Evolutionary conservation across 2,888 invertebrate species (phyloP), one percentile per base, ranked within the genome.

Genomic region (Lasiommata megera): DNA sequence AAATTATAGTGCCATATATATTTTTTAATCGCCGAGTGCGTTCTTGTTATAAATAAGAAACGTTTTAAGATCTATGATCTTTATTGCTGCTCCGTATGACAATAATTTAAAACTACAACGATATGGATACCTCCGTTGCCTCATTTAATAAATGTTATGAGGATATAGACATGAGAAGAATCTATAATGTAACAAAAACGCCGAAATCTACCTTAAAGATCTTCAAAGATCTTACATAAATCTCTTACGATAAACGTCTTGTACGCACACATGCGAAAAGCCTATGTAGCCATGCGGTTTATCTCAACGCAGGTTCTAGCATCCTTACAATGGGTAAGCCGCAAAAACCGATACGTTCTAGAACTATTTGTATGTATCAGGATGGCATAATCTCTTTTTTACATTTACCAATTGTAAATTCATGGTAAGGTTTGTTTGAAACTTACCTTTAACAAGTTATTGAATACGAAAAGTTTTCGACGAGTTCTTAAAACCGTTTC

Each of bases 341-440:
- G 72, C 76, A 79, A 71, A 68, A 58, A 52, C 51, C 43, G 62
- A 43, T 17, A 54, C 48, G 23, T 61, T 60, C 62, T 44, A 38
- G 37, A 52, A 53, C 53, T 47, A 57, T 63, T 61, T 66, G 65
- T 58, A 56, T 61, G 65, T 66, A 67, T 68, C 66, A 58, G 65
- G 29, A 59, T 60, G 62, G 60, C 64, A 59, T 78, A 77, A 81
- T 80, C 79, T 75, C 66, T 69, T 69, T 74, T 73, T 56, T 48
- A 16, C 12, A 18, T 28, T 18, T 31, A 48, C 18, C 36, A 59
- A 53, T 16, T 29, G 40, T 40, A 40, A 44, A 48, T 53, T 34
- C 48, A 50, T 16, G 31, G 28, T 41, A 16, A 17, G 1, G 28
- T 43, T 55, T 36, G 23, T 40, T 28, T 38, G 44, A 31, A 46